A percentile compares a stretch with the other conserved stretches of the same genome.
Evolutionary conservation across 2,888 invertebrate genomes (phyloP).

Genomic region (Patella caerulea): DNA sequence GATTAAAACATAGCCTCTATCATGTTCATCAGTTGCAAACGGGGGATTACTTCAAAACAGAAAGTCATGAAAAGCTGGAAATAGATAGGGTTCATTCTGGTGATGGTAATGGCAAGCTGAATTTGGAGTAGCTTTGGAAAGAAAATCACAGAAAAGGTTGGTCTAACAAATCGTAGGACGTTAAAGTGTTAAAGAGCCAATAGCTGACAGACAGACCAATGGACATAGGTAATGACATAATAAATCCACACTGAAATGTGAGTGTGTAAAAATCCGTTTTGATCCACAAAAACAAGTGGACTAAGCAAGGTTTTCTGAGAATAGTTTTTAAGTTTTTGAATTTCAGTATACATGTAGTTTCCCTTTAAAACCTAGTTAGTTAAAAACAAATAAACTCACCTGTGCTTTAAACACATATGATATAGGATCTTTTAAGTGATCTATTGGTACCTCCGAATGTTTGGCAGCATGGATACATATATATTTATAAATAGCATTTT

Average conservation of each 20-base stretch:
- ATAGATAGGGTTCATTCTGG: too few species aligned
- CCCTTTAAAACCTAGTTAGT: background rate
- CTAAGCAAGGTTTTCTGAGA: background rate
- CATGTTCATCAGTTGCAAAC: too few species aligned
- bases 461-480: conserved; percentile 56
- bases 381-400: conserved; percentile 59
- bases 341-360: background rate
- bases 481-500: conserved; percentile 65
- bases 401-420: conserved; percentile 88
- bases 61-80: too few species aligned
- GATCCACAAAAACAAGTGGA: background rate
- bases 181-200: too few species aligned
- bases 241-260: background rate
- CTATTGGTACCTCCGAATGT: conserved; percentile 77
- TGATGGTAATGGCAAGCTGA: too few species aligned
- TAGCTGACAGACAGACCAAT: too few species aligned
- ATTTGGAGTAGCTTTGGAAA: too few species aligned
- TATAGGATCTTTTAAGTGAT: conserved; percentile 78
- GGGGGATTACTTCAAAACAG: too few species aligned
- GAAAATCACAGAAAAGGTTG: too few species aligned
- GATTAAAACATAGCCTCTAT: too few species aligned
- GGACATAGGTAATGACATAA: too few species aligned
- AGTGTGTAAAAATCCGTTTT: background rate
- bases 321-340: background rate
- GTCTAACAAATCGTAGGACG: too few species aligned